Percentiles rank a stretch among this genome's conserved stretches.
Evolutionary conservation across 2,888 invertebrate species (phyloP).

Genomic region (Andrena minutula): DNA sequence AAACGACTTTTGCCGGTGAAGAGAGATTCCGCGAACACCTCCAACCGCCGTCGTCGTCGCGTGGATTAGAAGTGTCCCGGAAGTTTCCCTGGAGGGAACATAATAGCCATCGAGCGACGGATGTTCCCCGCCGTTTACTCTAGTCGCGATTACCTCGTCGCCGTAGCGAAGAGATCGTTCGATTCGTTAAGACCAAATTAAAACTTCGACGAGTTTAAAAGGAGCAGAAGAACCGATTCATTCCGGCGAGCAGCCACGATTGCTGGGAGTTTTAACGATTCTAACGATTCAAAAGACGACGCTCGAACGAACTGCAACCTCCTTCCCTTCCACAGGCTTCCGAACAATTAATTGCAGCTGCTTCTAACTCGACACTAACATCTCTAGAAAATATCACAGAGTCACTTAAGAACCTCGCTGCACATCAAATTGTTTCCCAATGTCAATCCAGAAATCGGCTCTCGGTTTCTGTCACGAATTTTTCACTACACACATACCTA

Average conservation of each 20-base stretch:
- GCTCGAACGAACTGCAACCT: too few species aligned
- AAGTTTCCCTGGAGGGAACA: conserved; percentile 17
- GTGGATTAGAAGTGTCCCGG: conserved; percentile 33
- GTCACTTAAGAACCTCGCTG: too few species aligned
- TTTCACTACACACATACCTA: too few species aligned
- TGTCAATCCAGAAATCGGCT: too few species aligned
- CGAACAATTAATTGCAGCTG: too few species aligned
- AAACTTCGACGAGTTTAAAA: background rate
- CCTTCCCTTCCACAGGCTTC: too few species aligned
- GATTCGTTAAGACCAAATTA: background rate
- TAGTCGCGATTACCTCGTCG: background rate
- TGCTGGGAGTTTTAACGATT: background rate
- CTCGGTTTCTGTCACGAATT: too few species aligned
- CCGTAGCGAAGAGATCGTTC: background rate
- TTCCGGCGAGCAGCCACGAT: background rate
- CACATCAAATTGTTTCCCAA: too few species aligned
- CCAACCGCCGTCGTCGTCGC: background rate
- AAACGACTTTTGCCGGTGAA: conserved; percentile 22
- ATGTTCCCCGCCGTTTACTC: conserved; percentile 12
- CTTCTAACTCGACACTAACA: too few species aligned
- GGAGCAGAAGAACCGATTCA: background rate
- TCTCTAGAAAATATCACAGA: too few species aligned
- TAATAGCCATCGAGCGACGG: conserved; percentile 35
- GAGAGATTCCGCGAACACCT: conserved; percentile 28
- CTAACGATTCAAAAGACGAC: too few species aligned